These are phyloP conservation scores for Procambarus clarkii DNA, from an alignment of 1,140 invertebrate genomes.

Conservation along the genomic window DNA sequence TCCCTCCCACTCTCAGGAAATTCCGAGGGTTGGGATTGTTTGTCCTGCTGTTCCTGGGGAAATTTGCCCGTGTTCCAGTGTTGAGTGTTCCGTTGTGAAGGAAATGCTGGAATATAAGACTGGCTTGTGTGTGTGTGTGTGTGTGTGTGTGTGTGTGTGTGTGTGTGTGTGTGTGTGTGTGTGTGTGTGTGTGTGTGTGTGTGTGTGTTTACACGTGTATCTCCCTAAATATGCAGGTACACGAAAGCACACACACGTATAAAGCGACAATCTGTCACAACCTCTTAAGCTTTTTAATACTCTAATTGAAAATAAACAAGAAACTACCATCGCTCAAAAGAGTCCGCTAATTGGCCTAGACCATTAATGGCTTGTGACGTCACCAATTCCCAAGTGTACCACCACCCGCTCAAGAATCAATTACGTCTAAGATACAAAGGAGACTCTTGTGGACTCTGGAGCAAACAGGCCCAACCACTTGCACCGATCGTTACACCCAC, in stretches of 20 bases:
- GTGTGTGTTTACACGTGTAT: background rate
- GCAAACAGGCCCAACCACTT: too few relatives aligned
- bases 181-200: constrained; percentile 7
- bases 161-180: background rate
- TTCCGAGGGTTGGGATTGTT: too few relatives aligned
- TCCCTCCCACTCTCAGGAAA: background rate
- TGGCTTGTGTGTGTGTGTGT: background rate
- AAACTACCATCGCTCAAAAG: background rate
- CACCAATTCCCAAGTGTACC: background rate
- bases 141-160: constrained; percentile 22
- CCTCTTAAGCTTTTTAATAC: background rate
- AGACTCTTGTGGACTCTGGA: too few relatives aligned
- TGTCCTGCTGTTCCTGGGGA: too few relatives aligned
- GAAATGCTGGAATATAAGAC: too few relatives aligned
- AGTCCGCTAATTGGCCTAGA: background rate
- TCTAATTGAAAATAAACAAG: background rate
- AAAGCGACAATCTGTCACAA: background rate
- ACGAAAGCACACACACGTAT: background rate
- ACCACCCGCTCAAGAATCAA: too few relatives aligned
- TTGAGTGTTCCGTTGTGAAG: too few relatives aligned
- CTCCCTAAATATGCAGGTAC: background rate
- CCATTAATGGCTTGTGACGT: background rate
- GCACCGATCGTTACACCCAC: too few relatives aligned
- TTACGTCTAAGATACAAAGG: too few relatives aligned
- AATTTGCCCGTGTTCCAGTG: too few relatives aligned